phyloP scores from a whole-genome alignment of 2,888 invertebrate genomes.

The Dryococelus australis region DNA sequence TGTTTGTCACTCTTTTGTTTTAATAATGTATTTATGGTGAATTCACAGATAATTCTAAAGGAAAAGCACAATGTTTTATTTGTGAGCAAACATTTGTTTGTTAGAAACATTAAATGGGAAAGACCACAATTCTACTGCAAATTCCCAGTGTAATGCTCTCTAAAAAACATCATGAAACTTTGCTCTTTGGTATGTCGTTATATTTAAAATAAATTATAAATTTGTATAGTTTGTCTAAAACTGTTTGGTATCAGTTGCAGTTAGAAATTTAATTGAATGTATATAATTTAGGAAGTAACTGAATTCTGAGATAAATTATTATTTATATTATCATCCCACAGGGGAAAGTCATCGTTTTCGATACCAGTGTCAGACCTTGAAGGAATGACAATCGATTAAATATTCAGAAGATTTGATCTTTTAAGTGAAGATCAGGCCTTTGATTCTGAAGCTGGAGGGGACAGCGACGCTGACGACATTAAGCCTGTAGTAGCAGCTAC shows the following conservation, averaged over 20 bases:
- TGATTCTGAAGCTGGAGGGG: conserved; percentile 18
- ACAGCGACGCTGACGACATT: conserved; percentile 24
- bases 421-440: conserved; percentile 26
- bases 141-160: background rate
- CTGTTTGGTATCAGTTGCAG: too few species aligned
- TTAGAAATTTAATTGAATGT: background rate
- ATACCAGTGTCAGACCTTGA: background rate
- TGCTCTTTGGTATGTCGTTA: background rate
- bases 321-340: background rate
- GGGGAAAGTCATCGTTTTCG: background rate
- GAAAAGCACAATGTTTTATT: too few species aligned
- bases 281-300: background rate
- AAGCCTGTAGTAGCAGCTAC: background rate
- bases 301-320: background rate
- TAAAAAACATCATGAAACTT: background rate
- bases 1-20: background rate
- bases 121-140: background rate
- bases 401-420: background rate
- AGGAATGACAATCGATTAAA: background rate
- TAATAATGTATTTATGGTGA: background rate
- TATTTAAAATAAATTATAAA: background rate
- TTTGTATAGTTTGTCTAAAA: too few species aligned
- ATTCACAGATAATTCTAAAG: too few species aligned
- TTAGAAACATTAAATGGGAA: background rate
- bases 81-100: background rate